phyloP scores from a whole-genome alignment of 1,140 invertebrate species.

The Anastrepha obliqua region DNA sequence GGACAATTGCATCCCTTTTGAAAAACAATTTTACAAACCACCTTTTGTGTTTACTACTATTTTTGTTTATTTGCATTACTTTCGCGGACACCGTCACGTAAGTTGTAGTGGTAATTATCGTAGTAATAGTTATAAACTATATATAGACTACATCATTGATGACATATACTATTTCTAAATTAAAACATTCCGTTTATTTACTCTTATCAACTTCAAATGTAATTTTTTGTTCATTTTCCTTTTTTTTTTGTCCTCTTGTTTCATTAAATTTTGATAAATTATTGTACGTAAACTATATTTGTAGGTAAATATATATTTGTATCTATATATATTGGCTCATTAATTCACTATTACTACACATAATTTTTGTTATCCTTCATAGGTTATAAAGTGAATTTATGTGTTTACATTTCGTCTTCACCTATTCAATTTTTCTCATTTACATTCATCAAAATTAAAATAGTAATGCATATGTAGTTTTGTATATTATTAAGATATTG shows the following conservation, averaged over 20 bases:
- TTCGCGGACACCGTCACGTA: slow-evolving; percentile 23
- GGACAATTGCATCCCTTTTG: background rate
- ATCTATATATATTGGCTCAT: slow-evolving; percentile 41
- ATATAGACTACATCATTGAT: slow-evolving; percentile 40
- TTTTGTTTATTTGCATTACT: background rate
- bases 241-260: slow-evolving; percentile 27
- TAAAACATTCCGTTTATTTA: slow-evolving; percentile 52
- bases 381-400: slow-evolving; percentile 33
- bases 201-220: slow-evolving; percentile 52
- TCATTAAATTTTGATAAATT: slow-evolving; percentile 48
- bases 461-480: slow-evolving; percentile 16
- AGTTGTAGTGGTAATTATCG: slow-evolving; percentile 24
- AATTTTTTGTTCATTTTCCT: slow-evolving; percentile 45
- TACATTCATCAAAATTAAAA: slow-evolving; percentile 42
- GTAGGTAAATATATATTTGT: slow-evolving; percentile 35
- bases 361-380: slow-evolving; percentile 48
- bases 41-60: background rate
- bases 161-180: slow-evolving; percentile 38
- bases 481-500: slow-evolving; percentile 37
- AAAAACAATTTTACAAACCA: background rate
- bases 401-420: slow-evolving; percentile 28
- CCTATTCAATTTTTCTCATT: slow-evolving; percentile 37
- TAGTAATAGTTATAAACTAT: slow-evolving; percentile 47
- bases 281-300: slow-evolving; percentile 36
- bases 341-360: slow-evolving; percentile 46